phyloP scores from a whole-genome alignment of 1,140 invertebrate species.

The Prorops nasuta region DNA sequence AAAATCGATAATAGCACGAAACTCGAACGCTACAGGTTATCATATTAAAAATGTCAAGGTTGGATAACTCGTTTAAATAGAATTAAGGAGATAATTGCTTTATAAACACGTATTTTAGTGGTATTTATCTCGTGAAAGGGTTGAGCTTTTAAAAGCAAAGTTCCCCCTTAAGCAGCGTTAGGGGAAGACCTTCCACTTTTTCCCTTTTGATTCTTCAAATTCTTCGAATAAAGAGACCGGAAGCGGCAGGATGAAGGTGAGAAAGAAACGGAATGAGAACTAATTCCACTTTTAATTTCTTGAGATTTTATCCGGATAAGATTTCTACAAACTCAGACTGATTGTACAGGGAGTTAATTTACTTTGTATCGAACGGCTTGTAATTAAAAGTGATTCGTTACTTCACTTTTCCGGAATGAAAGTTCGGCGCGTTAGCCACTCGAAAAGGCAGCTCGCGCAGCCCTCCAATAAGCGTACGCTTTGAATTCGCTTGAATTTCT shows the following conservation, averaged over 20 bases:
- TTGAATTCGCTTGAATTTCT: too few species aligned
- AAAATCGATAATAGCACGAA: too few species aligned
- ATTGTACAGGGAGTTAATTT: conserved; percentile 15
- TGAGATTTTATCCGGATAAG: conserved; percentile 12
- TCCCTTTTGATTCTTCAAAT: conserved; percentile 6
- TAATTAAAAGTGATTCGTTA: conserved; percentile 23
- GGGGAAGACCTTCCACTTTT: not conserved
- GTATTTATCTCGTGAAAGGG: not conserved
- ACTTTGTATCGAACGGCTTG: conserved; percentile 10
- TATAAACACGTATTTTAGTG: too few species aligned
- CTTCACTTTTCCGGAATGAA: conserved; percentile 12
- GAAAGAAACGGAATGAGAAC: conserved; percentile 5
- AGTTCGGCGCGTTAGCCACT: too few species aligned
- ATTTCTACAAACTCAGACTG: too few species aligned
- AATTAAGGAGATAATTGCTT: too few species aligned
- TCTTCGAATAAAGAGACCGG: not conserved
- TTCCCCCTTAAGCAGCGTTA: conserved; percentile 5
- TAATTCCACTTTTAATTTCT: conserved; percentile 23
- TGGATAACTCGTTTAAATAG: too few species aligned
- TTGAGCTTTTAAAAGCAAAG: conserved; percentile 1
- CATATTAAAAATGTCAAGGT: too few species aligned
- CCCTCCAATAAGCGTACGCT: too few species aligned
- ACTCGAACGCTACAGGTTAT: too few species aligned
- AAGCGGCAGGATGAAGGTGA: too few species aligned
- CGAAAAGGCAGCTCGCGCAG: too few species aligned